Conservation (phyloP, 2,797 vertebrate species). For the Spondyliosoma cantharus region DNA sequence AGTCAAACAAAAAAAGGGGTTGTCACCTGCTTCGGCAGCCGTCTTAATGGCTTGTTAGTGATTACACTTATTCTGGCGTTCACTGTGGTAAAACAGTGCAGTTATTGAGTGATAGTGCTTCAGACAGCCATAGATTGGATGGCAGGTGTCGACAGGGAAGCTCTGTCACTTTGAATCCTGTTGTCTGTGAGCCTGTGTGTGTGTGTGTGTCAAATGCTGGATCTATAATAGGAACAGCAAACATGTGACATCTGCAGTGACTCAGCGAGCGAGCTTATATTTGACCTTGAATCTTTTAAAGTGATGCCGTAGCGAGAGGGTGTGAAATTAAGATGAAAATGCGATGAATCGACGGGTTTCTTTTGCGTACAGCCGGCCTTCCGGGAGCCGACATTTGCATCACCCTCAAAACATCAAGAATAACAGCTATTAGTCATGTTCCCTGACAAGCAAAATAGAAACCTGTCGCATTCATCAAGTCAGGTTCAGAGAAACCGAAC, state of each 20-base stretch:
- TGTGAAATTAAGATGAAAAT: constrained; percentile 34
- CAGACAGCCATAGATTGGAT: constrained; percentile 71
- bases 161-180: constrained; percentile 73
- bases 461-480: constrained; percentile 72
- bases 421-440: constrained; percentile 70
- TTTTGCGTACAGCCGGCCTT: constrained; percentile 24
- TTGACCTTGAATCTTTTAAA: constrained; percentile 66
- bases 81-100: constrained; percentile 50
- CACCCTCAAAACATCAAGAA: constrained; percentile 56
- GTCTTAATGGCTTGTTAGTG: constrained; percentile 34
- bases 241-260: constrained; percentile 55
- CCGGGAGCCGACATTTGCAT: constrained; percentile 57
- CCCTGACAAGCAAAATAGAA: constrained; percentile 70
- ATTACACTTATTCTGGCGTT: constrained; percentile 26
- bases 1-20: neutral
- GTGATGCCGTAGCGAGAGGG: constrained; percentile 21
- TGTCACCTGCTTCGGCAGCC: constrained; percentile 7
- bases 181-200: constrained; percentile 42
- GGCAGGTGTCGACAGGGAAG: constrained; percentile 72
- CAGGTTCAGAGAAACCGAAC: constrained; percentile 49
- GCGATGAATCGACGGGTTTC: constrained; percentile 15
- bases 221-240: constrained; percentile 53
- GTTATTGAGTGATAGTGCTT: constrained; percentile 69
- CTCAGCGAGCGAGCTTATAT: constrained; percentile 52
- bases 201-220: constrained; percentile 50